Conservation (phyloP, 2,888 invertebrate species). For the Ennomos erosarius region DNA sequence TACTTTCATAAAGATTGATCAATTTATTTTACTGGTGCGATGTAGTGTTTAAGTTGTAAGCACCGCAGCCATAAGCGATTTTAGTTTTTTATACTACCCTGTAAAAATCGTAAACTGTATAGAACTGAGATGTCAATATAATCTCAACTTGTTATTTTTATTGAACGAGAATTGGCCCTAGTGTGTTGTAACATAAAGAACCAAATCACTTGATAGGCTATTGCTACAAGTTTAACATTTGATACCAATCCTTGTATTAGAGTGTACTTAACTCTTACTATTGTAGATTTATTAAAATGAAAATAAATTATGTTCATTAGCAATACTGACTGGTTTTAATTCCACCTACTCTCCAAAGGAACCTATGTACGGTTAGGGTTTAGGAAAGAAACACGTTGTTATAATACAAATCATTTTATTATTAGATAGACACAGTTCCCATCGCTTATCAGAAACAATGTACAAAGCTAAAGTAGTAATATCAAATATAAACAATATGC, state of each 20-base stretch:
- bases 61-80: slow-evolving; percentile 16
- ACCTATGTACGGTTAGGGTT: background rate
- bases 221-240: slow-evolving; percentile 82
- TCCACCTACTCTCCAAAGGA: slow-evolving; percentile 18
- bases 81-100: slow-evolving; percentile 20
- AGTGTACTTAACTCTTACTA: slow-evolving; percentile 83
- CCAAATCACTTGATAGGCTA: slow-evolving; percentile 78
- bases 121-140: slow-evolving; percentile 20
- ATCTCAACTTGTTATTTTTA: slow-evolving; percentile 22
- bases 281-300: slow-evolving; percentile 82
- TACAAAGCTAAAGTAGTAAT: slow-evolving; percentile 89
- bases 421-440: slow-evolving; percentile 90
- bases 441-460: slow-evolving; percentile 89
- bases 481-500: slow-evolving; percentile 86
- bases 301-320: slow-evolving; percentile 84
- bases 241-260: slow-evolving; percentile 84
- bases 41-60: slow-evolving; percentile 13
- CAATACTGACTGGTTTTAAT: slow-evolving; percentile 58
- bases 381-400: slow-evolving; percentile 58
- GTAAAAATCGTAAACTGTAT: slow-evolving; percentile 30
- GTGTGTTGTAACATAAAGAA: slow-evolving; percentile 77
- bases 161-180: slow-evolving; percentile 62
- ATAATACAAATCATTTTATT: slow-evolving; percentile 90
- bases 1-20: slow-evolving; percentile 6
- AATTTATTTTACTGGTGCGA: slow-evolving; percentile 11